A percentile compares a stretch with the other conserved stretches of the same genome.
Conservation (phyloP, 2,113 vertebrate species). For the Pterocles burchelli region DNA sequence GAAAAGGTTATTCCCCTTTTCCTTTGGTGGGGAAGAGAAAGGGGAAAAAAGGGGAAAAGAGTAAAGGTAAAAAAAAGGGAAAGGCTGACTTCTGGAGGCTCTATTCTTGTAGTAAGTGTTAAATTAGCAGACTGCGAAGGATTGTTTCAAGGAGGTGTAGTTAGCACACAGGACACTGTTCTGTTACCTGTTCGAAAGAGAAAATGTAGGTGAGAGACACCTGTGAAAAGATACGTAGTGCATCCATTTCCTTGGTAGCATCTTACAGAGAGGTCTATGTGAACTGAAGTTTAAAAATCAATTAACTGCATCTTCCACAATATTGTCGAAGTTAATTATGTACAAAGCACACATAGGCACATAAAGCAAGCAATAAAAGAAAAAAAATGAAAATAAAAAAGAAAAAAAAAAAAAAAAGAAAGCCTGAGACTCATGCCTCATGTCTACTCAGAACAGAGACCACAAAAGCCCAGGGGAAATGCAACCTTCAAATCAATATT, state of each 20-base stretch:
- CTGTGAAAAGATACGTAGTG: not conserved
- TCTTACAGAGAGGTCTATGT: not conserved
- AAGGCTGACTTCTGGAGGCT: not conserved
- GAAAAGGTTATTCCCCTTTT: not conserved
- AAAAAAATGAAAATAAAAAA: not conserved
- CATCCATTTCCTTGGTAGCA: not conserved
- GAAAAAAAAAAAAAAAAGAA: rapidly evolving
- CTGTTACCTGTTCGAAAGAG: not conserved
- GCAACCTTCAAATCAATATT: conserved; percentile 7
- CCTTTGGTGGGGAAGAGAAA: not conserved
- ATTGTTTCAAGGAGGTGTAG: not conserved
- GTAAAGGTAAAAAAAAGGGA: not conserved
- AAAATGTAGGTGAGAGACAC: not conserved
- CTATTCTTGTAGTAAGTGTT: not conserved
- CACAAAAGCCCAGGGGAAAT: conserved; percentile 19
- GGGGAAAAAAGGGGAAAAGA: not conserved
- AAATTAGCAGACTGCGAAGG: not conserved
- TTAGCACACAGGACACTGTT: not conserved
- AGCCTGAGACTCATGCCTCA: not conserved
- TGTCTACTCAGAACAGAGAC: not conserved
- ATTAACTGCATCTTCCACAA: not conserved
- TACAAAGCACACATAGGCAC: not conserved
- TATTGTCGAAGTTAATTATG: conserved; percentile 23
- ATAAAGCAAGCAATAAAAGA: conserved; percentile 12
- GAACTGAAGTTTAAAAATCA: conserved; percentile 55